Evolutionary conservation across 2,888 invertebrate species (phyloP), one percentile per base, ranked within the genome.

Genomic region (Orchesellides sinensis): DNA sequence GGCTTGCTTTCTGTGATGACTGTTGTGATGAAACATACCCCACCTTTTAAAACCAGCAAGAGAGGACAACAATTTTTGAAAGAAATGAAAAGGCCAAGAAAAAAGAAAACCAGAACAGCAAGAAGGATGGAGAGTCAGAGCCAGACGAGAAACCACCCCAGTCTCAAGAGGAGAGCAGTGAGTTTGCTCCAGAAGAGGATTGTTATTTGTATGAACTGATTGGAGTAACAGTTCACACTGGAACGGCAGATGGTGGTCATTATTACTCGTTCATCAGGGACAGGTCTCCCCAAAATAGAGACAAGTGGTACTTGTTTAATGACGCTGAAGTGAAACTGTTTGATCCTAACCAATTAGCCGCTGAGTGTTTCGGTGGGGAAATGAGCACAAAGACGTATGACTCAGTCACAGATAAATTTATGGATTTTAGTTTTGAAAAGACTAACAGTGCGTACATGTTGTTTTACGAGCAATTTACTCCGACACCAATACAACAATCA

Each of bases 361-460:
- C 96, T 0, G 98, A 98, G 90, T 98, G 98, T 91, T 98, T 98
- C 90, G 98, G 98, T 2, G 98, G 98, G 4, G 98, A 98, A 92
- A 97, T 98, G 96, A 98, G 97, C 72, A 97, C 97, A 89, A 98
- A 98, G 92, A 98, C 97, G 0, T 98, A 98, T 89, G 98, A 98
- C 90, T 96, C 97, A 0, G 97, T 97, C 25, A 97, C 97, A 8
- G 98, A 98, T 89, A 98, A 98, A 90, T 98, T 97, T 90, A 95
- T 98, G 95, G 98, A 98, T 90, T 97, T 98, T 89, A 97, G 97
- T 89, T 98, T 98, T 90, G 98, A 98, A 91, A 98, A 98, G 92
- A 98, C 98, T 1, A 98, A 98, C 91, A 97, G 97, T 89, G 98
- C 98, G 0, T 98, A 98, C 90, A 98, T 98, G 98, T 90, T 98